These are phyloP conservation scores for Lordiphosa stackelbergi DNA, from an alignment of 1,140 invertebrate genomes.

Conservation along the genomic window DNA sequence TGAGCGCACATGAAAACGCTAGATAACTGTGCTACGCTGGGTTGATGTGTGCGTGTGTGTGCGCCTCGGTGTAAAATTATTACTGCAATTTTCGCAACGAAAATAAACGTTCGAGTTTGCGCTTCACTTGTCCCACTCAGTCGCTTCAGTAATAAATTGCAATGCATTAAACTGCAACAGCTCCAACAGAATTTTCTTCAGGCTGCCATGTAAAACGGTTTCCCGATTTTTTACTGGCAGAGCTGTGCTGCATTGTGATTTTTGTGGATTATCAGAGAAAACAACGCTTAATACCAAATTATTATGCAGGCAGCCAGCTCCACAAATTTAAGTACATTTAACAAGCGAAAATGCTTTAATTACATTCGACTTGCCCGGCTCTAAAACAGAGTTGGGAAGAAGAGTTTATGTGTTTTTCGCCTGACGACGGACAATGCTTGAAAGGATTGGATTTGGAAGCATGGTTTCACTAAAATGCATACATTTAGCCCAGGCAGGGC, in stretches of 20 bases:
- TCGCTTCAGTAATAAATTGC: constrained; percentile 34
- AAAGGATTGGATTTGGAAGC: too few species aligned
- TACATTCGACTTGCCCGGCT: constrained; percentile 11
- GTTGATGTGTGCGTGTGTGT: constrained; percentile 14
- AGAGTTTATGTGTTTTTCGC: too few species aligned
- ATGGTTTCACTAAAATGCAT: too few species aligned
- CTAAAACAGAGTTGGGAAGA: background rate
- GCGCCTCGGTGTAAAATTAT: constrained; percentile 25
- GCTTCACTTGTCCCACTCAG: constrained; percentile 2
- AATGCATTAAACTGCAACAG: constrained; percentile 54
- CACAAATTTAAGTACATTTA: constrained; percentile 27
- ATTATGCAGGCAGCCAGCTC: constrained; percentile 65
- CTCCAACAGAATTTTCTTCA: constrained; percentile 29
- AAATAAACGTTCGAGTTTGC: constrained; percentile 34
- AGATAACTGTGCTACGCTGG: constrained; percentile 23
- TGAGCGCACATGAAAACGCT: constrained; percentile 28
- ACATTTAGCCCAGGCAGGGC: too few species aligned
- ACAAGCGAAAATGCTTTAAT: constrained; percentile 15
- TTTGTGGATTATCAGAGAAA: constrained; percentile 61
- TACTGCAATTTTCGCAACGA: constrained; percentile 29
- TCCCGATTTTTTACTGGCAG: constrained; percentile 7
- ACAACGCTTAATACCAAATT: constrained; percentile 63
- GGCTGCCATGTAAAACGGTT: constrained; percentile 33
- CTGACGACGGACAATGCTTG: too few species aligned
- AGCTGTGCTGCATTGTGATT: constrained; percentile 48